Percentiles rank a stretch among this genome's conserved stretches.
phyloP scores from a whole-genome alignment of 2,113 vertebrate genomes.

The Lontra canadensis region DNA sequence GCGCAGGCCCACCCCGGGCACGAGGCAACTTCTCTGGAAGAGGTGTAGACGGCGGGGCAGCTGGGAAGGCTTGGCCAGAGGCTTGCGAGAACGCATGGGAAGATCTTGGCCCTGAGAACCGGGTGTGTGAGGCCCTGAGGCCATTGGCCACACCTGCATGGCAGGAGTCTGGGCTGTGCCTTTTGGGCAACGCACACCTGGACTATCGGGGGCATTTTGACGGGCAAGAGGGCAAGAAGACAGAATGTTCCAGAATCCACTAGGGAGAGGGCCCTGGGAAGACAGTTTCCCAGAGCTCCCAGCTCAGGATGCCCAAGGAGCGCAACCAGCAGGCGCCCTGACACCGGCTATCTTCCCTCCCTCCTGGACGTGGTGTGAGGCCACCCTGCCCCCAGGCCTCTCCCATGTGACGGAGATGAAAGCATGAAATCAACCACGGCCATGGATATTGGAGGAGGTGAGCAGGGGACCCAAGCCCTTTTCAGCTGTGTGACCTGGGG shows the following conservation, averaged over 20 bases:
- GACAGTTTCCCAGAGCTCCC: background rate
- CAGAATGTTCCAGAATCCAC: background rate
- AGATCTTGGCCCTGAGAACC: background rate
- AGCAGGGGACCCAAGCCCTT: background rate
- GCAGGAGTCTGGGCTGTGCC: background rate
- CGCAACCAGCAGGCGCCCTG: no score
- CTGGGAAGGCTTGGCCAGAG: background rate
- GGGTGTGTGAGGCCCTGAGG: no score
- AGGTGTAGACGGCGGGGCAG: background rate
- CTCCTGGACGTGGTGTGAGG: background rate
- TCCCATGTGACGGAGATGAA: accelerated
- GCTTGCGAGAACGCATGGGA: accelerated
- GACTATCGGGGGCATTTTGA: background rate
- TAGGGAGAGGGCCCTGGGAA: background rate
- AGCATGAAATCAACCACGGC: background rate
- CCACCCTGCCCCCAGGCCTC: background rate
- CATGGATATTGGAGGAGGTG: background rate
- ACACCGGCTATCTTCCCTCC: background rate
- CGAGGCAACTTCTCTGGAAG: background rate
- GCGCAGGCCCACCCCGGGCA: background rate
- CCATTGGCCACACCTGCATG: accelerated
- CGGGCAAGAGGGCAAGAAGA: background rate
- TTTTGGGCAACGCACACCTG: background rate
- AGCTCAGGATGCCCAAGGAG: background rate
- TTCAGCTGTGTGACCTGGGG: background rate